Base-by-base conservation (phyloP, 2,797 vertebrate genomes). In the Gymnopithys bicolor region DNA sequence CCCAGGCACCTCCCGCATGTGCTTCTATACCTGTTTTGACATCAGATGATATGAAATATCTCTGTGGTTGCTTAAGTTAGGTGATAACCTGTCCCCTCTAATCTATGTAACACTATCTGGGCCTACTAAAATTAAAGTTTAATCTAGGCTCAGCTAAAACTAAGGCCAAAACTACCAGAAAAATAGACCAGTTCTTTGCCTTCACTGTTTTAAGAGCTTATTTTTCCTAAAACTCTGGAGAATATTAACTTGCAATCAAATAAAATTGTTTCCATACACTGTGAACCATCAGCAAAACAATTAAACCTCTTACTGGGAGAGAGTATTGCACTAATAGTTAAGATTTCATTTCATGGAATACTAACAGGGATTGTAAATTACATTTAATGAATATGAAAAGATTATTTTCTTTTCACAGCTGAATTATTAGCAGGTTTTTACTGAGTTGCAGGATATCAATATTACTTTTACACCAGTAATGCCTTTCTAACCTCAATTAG, bases 401-500 rank as follows among this genome's bases (percentile, higher is more conserved):
- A 89, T 39, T 81, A 23, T 89, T 94, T 92, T 82, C 46, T 85
- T 94, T 77, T 52, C 52, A 69, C 70, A 92, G 24, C 49, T 80
- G 81, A 91, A 82, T 90, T 94, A 81, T 84, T 79, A 79, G 66
- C 33, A 81, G 67, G 37, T 89, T 90, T 93, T 45, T 80, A 89
- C 27, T 39, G 45, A 92, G 68, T 87, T 95, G 45, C 84, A 87
- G 78, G 49, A 46, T 74, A 59, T 59, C 46, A 52, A 89, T 82
- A 71, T 80, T 88, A 59, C 70, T 93, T 94, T 93, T 68, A 68
- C 68, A 76, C 90, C 60, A 64, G 55, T 66, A 91, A 84, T 70
- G 56, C 33, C 73, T 96, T 93, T 95, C 84, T 91, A 88, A 95
- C 92, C 85, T 95, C 90, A 95, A 86, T 96, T 96, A 94, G 43